A percentile compares a stretch with the other conserved stretches of the same genome.
Conservation (phyloP, 2,113 vertebrate genomes). For the Corapipo altera region DNA sequence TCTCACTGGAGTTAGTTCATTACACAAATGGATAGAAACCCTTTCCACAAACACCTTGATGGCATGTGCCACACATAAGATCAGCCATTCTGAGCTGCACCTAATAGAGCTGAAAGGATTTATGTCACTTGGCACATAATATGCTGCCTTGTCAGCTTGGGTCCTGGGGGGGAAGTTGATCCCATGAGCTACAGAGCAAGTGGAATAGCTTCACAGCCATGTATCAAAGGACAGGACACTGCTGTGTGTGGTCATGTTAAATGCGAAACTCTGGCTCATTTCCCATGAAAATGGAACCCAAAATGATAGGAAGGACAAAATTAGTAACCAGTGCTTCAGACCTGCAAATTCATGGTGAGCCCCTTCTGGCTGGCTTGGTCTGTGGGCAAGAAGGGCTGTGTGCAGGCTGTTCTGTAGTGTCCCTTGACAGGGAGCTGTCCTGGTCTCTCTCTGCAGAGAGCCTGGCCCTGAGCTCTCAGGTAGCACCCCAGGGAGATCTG, state of each 20-base stretch:
- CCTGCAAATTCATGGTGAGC: neutral
- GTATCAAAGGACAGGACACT: neutral
- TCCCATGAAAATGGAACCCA: neutral
- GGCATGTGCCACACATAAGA: accelerated
- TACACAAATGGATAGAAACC: neutral
- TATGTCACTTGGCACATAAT: neutral
- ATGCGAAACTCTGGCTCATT: neutral
- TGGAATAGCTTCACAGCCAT: neutral
- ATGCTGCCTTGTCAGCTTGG: neutral
- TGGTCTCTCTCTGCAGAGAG: neutral
- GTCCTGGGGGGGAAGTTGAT: neutral
- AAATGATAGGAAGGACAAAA: neutral
- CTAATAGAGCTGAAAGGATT: neutral
- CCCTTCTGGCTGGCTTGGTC: neutral
- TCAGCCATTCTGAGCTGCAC: neutral
- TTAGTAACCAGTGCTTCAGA: neutral
- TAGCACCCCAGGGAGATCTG: neutral
- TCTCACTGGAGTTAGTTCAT: neutral
- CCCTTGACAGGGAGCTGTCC: neutral
- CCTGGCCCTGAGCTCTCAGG: neutral
- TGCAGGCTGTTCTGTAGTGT: neutral
- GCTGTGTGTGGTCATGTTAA: neutral
- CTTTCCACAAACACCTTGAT: neutral
- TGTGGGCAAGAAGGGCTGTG: neutral
- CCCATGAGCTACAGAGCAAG: neutral